Conservation (phyloP, 1,140 invertebrate genomes). For the Sinella curviseta region DNA sequence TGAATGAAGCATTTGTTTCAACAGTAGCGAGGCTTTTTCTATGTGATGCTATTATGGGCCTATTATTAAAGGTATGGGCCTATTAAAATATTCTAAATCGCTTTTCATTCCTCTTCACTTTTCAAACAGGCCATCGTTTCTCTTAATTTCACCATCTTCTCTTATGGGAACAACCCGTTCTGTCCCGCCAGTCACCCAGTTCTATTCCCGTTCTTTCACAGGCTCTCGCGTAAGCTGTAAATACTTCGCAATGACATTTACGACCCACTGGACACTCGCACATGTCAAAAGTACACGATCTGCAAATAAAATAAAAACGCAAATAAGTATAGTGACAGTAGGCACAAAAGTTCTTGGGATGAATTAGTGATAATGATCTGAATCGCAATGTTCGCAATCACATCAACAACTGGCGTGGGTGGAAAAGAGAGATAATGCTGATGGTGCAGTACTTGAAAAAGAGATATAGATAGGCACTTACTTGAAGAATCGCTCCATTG, state of each 20-base stretch:
- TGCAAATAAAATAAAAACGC: slow-evolving; percentile 47
- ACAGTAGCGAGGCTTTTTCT: too few relatives aligned
- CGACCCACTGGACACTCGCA: slow-evolving; percentile 78
- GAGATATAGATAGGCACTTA: slow-evolving; percentile 50
- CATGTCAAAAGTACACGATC: slow-evolving; percentile 83
- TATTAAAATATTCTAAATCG: too few relatives aligned
- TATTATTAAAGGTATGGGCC: too few relatives aligned
- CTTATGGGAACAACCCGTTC: slow-evolving; percentile 63
- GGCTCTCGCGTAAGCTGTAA: slow-evolving; percentile 81
- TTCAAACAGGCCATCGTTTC: background rate
- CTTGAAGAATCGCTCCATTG: slow-evolving; percentile 75
- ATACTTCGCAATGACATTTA: slow-evolving; percentile 83
- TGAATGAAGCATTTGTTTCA: too few relatives aligned
- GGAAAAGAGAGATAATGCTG: background rate
- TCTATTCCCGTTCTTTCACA: slow-evolving; percentile 71
- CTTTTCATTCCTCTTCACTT: too few relatives aligned
- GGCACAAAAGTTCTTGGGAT: too few relatives aligned
- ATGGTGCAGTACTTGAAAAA: background rate
- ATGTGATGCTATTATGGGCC: too few relatives aligned
- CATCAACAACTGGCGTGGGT: background rate
- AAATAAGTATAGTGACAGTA: background rate
- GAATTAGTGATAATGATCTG: too few relatives aligned
- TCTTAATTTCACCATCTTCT: slow-evolving; percentile 41
- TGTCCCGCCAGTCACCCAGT: slow-evolving; percentile 60
- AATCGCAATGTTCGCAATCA: background rate